phyloP scores from a whole-genome alignment of 2,888 invertebrate species.

The Drosophila flavopinicola region DNA sequence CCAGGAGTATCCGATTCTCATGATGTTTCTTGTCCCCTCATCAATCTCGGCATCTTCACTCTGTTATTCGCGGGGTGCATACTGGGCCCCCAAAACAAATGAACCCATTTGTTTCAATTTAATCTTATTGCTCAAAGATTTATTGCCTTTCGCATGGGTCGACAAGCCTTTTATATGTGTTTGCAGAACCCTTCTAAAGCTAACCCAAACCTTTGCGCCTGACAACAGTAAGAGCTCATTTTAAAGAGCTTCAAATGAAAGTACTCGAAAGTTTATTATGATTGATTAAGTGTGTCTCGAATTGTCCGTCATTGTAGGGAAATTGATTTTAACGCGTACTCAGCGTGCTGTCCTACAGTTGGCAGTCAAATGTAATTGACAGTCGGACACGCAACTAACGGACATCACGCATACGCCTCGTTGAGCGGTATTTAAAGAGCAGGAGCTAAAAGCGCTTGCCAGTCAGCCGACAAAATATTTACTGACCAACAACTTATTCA shows the following conservation, averaged over 20 bases:
- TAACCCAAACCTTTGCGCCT: slow-evolving; percentile 35
- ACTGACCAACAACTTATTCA: slow-evolving; percentile 18
- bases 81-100: slow-evolving; percentile 51
- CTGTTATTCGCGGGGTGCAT: slow-evolving; percentile 14
- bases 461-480: slow-evolving; percentile 17
- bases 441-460: slow-evolving; percentile 23
- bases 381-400: slow-evolving; percentile 25
- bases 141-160: slow-evolving; percentile 64
- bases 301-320: slow-evolving; percentile 48
- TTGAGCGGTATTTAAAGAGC: slow-evolving; percentile 37
- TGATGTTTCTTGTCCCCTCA: background rate
- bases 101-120: slow-evolving; percentile 75
- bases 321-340: slow-evolving; percentile 64
- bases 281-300: slow-evolving; percentile 69
- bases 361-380: slow-evolving; percentile 55
- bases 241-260: slow-evolving; percentile 53
- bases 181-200: slow-evolving; percentile 22
- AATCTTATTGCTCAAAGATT: slow-evolving; percentile 70
- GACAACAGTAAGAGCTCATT: slow-evolving; percentile 36
- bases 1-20: background rate
- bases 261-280: slow-evolving; percentile 69
- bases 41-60: slow-evolving; percentile 15
- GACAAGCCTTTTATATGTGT: slow-evolving; percentile 53
- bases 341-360: slow-evolving; percentile 36
- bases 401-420: slow-evolving; percentile 47